Percentiles rank a stretch among this genome's conserved stretches.
These are phyloP conservation scores for Nannoperca obscura DNA, from an alignment of 2,797 vertebrate genomes.

Conservation along the genomic window DNA sequence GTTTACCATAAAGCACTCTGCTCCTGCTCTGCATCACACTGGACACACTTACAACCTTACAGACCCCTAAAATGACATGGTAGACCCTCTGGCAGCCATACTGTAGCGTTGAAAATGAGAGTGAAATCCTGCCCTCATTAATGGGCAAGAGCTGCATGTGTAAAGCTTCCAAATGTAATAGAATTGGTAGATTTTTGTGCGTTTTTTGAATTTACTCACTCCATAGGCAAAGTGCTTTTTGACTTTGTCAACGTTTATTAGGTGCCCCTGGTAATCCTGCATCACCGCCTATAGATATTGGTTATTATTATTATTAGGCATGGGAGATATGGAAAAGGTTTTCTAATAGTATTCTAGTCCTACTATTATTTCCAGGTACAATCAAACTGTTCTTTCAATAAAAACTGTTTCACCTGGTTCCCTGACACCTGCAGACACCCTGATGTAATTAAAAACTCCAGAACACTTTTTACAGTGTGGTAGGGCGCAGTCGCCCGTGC, in stretches of 20 bases:
- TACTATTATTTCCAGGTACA: background rate
- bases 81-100: background rate
- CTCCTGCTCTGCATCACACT: background rate
- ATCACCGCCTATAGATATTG: too few relatives aligned
- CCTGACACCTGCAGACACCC: background rate
- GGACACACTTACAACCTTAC: background rate
- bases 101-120: background rate
- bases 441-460: background rate
- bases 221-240: background rate
- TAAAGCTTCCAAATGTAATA: background rate
- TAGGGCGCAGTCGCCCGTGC: background rate
- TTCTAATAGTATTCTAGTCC: too few relatives aligned
- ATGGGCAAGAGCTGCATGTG: background rate
- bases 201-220: background rate
- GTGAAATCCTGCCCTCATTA: background rate
- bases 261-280: too few relatives aligned
- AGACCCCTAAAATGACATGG: background rate
- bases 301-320: too few relatives aligned
- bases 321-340: too few relatives aligned
- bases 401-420: background rate
- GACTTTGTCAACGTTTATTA: too few relatives aligned
- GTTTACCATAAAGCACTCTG: constrained; percentile 29
- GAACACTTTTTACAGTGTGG: constrained; percentile 36
- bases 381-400: too few relatives aligned
- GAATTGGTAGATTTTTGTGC: background rate